These are phyloP conservation scores for Ctenosaura bakeri DNA, from an alignment of 2,797 vertebrate species.

Conservation along the genomic window DNA sequence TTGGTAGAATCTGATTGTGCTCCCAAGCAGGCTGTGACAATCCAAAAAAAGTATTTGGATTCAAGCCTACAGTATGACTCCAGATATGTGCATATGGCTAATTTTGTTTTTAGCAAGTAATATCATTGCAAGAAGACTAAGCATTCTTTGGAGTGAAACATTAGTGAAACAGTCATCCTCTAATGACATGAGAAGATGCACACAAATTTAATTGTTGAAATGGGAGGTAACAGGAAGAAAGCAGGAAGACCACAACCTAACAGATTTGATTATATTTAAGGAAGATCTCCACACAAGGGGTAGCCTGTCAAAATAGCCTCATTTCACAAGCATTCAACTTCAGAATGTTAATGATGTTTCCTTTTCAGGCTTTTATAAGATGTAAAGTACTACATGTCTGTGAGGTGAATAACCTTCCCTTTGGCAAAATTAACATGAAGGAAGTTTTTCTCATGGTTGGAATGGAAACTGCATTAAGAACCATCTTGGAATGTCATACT, in stretches of 20 bases:
- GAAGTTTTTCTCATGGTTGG: not conserved
- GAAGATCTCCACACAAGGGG: constrained; percentile 1
- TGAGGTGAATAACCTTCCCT: constrained; percentile 5
- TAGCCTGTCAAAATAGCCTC: not conserved
- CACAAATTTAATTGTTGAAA: not conserved
- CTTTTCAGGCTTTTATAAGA: not conserved
- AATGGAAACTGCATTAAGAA: constrained; percentile 2
- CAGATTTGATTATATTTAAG: constrained; percentile 2
- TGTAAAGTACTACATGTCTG: not conserved
- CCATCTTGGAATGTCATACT: not conserved
- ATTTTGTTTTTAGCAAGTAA: not conserved
- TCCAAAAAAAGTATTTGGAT: not conserved
- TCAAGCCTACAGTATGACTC: not conserved
- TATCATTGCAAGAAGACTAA: not conserved
- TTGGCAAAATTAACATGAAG: constrained; percentile 13
- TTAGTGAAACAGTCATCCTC: not conserved
- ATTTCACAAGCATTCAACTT: not conserved
- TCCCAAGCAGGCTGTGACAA: not conserved
- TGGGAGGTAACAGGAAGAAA: not conserved
- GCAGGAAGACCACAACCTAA: not conserved
- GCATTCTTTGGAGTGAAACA: not conserved
- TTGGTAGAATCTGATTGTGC: not conserved
- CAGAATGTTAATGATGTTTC: not conserved
- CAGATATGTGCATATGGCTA: not conserved
- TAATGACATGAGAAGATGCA: not conserved